These are phyloP conservation scores for Bubo scandiacus DNA, from an alignment of 2,113 vertebrate genomes.

Conservation along the genomic window DNA sequence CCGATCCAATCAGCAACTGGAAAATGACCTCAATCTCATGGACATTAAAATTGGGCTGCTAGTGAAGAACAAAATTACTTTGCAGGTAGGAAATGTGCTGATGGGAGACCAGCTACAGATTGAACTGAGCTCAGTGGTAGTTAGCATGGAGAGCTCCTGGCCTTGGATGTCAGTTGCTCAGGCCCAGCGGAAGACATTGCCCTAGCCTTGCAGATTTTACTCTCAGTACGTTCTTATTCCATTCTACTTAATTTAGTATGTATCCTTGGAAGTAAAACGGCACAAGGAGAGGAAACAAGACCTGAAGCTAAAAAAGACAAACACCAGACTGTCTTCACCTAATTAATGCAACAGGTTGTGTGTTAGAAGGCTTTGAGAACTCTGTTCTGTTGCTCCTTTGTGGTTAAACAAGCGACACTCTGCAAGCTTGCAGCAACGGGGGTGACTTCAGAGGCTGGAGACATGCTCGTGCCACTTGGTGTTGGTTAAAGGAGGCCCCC, in stretches of 20 bases:
- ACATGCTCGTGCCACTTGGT: accelerated
- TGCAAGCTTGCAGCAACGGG: not conserved
- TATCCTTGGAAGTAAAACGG: not conserved
- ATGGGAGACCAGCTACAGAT: not conserved
- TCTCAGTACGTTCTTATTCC: not conserved
- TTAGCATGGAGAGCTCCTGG: not conserved
- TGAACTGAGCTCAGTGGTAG: not conserved
- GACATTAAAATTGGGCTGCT: constrained; percentile 98
- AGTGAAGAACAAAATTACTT: constrained; percentile 96
- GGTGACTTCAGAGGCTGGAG: not conserved
- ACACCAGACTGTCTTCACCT: not conserved
- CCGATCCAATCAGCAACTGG: constrained; percentile 95
- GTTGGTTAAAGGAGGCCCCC: not conserved
- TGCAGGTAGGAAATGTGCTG: constrained; percentile 75
- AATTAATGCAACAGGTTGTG: not conserved
- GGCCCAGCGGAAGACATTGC: not conserved
- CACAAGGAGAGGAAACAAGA: not conserved
- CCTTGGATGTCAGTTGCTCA: not conserved
- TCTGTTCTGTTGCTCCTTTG: not conserved
- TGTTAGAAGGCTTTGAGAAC: not conserved
- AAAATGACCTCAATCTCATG: constrained; percentile 98
- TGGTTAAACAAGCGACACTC: not conserved
- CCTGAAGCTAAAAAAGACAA: not conserved
- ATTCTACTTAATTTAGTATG: not conserved
- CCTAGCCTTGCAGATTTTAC: not conserved